Evolutionary conservation across 1,140 invertebrate species (phyloP).

Genomic region (Macrotrachela quadricornifera): DNA sequence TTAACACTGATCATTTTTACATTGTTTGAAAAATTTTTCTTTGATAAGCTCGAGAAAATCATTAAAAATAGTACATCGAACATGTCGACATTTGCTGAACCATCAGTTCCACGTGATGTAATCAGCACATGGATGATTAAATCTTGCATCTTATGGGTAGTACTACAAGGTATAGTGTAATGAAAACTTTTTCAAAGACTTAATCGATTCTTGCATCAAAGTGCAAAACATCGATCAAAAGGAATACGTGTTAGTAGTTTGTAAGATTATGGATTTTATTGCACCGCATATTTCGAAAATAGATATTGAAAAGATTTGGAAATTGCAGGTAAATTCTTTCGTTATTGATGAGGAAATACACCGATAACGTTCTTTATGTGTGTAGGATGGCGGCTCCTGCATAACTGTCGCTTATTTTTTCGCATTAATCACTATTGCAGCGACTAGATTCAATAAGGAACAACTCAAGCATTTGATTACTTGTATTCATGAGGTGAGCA

Average conservation of each 20-base stretch:
- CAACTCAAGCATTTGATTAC: conserved; percentile 33
- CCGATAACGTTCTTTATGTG: no score
- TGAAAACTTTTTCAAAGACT: neutral
- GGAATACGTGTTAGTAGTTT: conserved; percentile 37
- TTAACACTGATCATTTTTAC: neutral
- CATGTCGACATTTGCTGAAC: conserved; percentile 19
- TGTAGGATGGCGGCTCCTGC: conserved; percentile 11
- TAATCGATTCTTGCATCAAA: conserved; percentile 8
- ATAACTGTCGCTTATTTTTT: conserved; percentile 37
- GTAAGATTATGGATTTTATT: conserved; percentile 35
- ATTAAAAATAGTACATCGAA: conserved; percentile 30
- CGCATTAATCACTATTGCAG: conserved; percentile 34
- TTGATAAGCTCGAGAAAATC: conserved; percentile 26
- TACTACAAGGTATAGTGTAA: conserved; percentile 30
- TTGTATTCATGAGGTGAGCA: conserved; percentile 27
- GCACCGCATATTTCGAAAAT: conserved; percentile 32
- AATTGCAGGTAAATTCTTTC: conserved; percentile 17
- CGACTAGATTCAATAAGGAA: conserved; percentile 31
- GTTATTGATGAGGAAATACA: no score
- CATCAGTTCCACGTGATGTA: conserved; percentile 24
- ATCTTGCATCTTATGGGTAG: conserved; percentile 32
- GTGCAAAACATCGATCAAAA: conserved; percentile 36
- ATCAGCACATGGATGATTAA: conserved; percentile 35
- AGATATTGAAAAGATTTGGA: conserved; percentile 36
- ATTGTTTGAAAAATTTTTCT: no score